Evolutionary conservation across 2,888 invertebrate species (phyloP).

Genomic region (Arctia plantaginis): DNA sequence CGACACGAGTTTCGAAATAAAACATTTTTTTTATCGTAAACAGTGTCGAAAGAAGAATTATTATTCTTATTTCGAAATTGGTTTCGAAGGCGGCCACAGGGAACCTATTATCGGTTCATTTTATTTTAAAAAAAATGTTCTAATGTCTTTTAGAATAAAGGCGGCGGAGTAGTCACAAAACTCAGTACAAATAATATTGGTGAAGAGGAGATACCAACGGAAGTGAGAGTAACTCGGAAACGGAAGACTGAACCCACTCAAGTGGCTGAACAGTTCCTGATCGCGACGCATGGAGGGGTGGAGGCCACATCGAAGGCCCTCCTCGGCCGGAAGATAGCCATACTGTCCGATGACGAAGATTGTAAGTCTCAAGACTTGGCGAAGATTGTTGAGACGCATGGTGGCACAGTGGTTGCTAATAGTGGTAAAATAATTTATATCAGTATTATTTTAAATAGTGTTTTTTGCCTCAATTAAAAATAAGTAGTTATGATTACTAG

Average conservation of each 20-base stretch:
- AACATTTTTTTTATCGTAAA: too few species aligned
- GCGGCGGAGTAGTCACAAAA: slow-evolving; percentile 64
- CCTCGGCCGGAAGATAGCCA: slow-evolving; percentile 65
- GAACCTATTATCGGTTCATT: too few species aligned
- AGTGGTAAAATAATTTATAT: slow-evolving; percentile 62
- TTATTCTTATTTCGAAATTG: too few species aligned
- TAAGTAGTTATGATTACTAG: too few species aligned
- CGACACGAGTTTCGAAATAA: too few species aligned
- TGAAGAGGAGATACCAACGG: slow-evolving; percentile 56
- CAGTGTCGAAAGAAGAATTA: too few species aligned
- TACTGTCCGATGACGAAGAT: slow-evolving; percentile 74
- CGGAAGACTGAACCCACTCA: slow-evolving; percentile 57
- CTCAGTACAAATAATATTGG: slow-evolving; percentile 67
- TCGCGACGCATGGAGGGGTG: slow-evolving; percentile 50
- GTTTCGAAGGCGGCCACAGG: too few species aligned
- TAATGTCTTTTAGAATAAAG: slow-evolving; percentile 56
- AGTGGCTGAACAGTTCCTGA: slow-evolving; percentile 70
- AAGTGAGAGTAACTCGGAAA: slow-evolving; percentile 59
- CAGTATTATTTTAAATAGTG: not conserved
- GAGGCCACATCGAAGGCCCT: slow-evolving; percentile 68
- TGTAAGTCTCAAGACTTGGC: slow-evolving; percentile 66
- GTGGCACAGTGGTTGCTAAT: slow-evolving; percentile 73
- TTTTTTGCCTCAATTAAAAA: not conserved
- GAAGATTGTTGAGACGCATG: slow-evolving; percentile 69
- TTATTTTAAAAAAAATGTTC: too few species aligned